Percentiles rank a stretch among this genome's conserved stretches.
These are phyloP conservation scores for Tychaedon coryphoeus DNA, from an alignment of 2,113 vertebrate species.

Conservation along the genomic window DNA sequence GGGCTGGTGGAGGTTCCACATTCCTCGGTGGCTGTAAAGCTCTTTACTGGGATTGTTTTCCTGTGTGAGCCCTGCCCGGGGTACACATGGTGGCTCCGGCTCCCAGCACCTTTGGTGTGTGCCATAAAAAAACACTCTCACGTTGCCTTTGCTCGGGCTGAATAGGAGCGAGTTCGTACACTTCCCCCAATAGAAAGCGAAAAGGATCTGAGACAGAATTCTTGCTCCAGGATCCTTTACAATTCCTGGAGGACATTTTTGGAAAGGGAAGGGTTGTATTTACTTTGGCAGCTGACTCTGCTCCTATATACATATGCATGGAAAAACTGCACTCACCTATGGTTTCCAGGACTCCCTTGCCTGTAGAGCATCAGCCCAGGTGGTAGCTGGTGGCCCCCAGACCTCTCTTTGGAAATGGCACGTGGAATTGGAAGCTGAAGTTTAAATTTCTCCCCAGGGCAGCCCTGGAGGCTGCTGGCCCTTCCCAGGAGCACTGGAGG, in stretches of 20 bases:
- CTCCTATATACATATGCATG: conserved; percentile 39
- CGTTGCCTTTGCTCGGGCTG: not conserved
- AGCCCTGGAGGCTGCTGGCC: not conserved
- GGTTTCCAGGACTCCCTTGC: not conserved
- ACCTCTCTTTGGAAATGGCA: not conserved
- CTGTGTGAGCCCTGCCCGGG: conserved; percentile 15
- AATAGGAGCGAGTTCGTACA: not conserved
- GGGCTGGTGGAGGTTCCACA: conserved; percentile 39
- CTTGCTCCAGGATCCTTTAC: conserved; percentile 58
- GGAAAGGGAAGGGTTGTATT: conserved; percentile 66
- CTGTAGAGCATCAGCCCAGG: conserved; percentile 11
- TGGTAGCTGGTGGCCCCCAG: not conserved
- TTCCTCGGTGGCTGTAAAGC: conserved; percentile 58
- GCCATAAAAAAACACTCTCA: not conserved
- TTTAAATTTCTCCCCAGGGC: not conserved
- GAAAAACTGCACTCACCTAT: conserved; percentile 57
- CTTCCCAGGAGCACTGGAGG: not conserved
- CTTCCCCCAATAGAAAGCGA: conserved; percentile 9
- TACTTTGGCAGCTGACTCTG: conserved; percentile 43
- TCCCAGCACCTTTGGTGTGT: conserved; percentile 15
- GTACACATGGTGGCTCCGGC: conserved; percentile 1
- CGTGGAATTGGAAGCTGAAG: not conserved
- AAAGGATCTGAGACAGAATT: conserved; percentile 32
- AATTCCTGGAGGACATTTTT: conserved; percentile 64
- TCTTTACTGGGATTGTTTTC: conserved; percentile 51